A percentile compares a stretch with the other conserved stretches of the same genome.
phyloP scores from a whole-genome alignment of 1,140 invertebrate genomes.

The Akabosia matsudoensis region DNA sequence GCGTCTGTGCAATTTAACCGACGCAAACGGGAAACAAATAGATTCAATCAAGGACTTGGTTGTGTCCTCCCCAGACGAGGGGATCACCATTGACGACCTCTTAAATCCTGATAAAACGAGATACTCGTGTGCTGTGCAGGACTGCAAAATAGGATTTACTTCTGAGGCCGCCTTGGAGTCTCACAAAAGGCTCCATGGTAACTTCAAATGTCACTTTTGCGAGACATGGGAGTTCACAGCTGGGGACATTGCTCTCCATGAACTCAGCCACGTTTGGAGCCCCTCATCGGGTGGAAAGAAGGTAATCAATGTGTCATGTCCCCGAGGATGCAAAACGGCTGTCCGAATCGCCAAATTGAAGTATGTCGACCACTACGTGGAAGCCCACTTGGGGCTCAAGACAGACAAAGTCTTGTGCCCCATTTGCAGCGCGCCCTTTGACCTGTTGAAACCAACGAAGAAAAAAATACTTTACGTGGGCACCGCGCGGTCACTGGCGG shows the following conservation, averaged over 20 bases:
- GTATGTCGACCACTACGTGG: not conserved
- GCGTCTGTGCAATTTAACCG: no score
- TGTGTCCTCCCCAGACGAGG: not conserved
- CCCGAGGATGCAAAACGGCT: not conserved
- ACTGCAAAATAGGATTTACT: not conserved
- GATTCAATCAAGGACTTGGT: no score
- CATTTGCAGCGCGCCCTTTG: not conserved
- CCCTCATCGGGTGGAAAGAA: not conserved
- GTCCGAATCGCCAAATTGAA: no score
- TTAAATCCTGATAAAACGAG: not conserved
- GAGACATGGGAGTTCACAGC: not conserved
- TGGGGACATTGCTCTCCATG: not conserved
- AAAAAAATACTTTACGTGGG: no score
- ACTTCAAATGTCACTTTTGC: not conserved
- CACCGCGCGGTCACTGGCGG: not conserved
- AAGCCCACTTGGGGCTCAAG: not conserved
- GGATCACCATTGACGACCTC: not conserved
- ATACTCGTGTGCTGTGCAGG: not conserved
- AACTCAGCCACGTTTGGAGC: not conserved
- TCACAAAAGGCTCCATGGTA: not conserved
- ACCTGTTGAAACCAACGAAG: no score
- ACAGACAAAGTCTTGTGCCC: not conserved
- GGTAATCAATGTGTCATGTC: not conserved
- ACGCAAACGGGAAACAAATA: no score
- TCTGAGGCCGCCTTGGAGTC: not conserved